These are phyloP conservation scores for Actenoides hombroni DNA, from an alignment of 2,113 vertebrate genomes.

Conservation along the genomic window DNA sequence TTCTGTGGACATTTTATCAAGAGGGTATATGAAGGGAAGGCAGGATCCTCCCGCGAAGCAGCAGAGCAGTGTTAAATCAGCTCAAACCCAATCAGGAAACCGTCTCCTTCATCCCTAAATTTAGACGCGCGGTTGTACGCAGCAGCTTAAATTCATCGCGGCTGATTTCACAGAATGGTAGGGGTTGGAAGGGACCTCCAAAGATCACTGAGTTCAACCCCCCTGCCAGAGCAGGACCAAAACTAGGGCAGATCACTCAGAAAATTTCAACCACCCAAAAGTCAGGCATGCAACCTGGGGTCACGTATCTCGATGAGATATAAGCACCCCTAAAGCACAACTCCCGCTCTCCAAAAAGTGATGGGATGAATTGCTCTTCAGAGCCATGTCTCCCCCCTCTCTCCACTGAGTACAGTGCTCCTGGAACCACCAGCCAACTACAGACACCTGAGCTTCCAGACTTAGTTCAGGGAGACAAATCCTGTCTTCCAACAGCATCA, in stretches of 20 bases:
- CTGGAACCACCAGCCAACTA: background rate
- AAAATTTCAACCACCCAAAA: background rate
- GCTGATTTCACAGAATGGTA: too few relatives aligned
- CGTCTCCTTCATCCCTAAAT: background rate
- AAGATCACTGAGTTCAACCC: too few relatives aligned
- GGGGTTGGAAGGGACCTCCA: too few relatives aligned
- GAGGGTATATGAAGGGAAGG: background rate
- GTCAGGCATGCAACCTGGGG: fast-evolving
- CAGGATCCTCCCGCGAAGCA: background rate
- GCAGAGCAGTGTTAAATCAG: background rate
- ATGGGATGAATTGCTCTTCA: background rate
- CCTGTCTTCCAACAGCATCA: background rate
- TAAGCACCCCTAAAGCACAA: background rate
- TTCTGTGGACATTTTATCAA: background rate
- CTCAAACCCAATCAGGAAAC: fast-evolving
- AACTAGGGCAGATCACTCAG: too few relatives aligned
- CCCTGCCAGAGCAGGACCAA: too few relatives aligned
- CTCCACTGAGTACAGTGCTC: background rate
- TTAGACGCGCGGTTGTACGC: background rate
- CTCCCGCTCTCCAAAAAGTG: background rate
- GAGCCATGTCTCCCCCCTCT: background rate
- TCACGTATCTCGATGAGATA: background rate
- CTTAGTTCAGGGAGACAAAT: background rate
- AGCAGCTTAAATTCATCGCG: too few relatives aligned
- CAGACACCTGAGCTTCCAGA: background rate